These are phyloP conservation scores for Empis stercorea DNA, from an alignment of 2,888 invertebrate genomes.

Conservation along the genomic window DNA sequence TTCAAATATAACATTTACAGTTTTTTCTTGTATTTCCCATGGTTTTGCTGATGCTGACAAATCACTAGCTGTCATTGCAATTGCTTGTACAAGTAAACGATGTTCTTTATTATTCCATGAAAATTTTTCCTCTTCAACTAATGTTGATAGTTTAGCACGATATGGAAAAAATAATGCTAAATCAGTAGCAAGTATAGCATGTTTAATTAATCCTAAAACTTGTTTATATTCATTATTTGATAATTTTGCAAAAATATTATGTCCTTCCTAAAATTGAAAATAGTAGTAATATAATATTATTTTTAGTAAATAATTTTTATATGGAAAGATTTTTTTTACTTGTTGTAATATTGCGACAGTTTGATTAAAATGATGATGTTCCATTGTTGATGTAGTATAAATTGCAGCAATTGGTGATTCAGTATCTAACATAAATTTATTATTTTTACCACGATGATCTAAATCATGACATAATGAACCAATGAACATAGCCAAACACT, in stretches of 20 bases:
- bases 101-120: conserved; percentile 53
- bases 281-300: no score
- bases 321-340: conserved; percentile 29
- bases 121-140: conserved; percentile 44
- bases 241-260: conserved; percentile 69
- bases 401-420: conserved; percentile 72
- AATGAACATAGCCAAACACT: conserved; percentile 62
- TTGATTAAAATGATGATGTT: conserved; percentile 82
- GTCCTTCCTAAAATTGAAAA: conserved; percentile 53
- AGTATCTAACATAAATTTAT: conserved; percentile 72
- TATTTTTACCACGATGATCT: conserved; percentile 77
- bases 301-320: not conserved
- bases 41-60: conserved; percentile 74
- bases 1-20: conserved; percentile 68
- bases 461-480: conserved; percentile 75
- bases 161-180: conserved; percentile 71
- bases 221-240: conserved; percentile 61
- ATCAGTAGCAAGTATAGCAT: conserved; percentile 77
- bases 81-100: conserved; percentile 55
- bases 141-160: conserved; percentile 44
- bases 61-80: conserved; percentile 75
- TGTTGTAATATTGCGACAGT: conserved; percentile 74
- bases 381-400: conserved; percentile 75
- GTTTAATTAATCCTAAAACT: conserved; percentile 60
- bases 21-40: conserved; percentile 67